Percentiles rank a stretch among this genome's conserved stretches.
These are phyloP conservation scores for Protophormia terraenovae DNA, from an alignment of 2,888 invertebrate species.

Conservation along the genomic window DNA sequence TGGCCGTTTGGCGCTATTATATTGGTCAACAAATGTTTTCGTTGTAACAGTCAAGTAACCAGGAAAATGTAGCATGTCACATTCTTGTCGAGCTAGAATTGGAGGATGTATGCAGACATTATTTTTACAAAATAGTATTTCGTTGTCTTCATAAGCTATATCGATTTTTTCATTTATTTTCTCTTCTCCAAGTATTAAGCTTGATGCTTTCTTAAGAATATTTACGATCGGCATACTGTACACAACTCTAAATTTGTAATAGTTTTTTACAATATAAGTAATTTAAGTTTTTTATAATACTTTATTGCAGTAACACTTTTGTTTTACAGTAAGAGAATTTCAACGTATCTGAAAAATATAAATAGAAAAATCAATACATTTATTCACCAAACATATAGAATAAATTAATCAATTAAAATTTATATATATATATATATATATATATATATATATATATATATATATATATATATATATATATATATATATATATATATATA, in stretches of 20 bases:
- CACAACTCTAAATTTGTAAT: not conserved
- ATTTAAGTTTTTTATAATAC: not conserved
- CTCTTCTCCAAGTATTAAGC: constrained; percentile 89
- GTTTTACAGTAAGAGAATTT: too few relatives aligned
- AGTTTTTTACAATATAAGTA: not conserved
- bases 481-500: too few relatives aligned
- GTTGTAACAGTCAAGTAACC: constrained; percentile 94
- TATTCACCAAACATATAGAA: too few relatives aligned
- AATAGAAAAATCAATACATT: too few relatives aligned
- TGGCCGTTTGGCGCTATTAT: constrained; percentile 88
- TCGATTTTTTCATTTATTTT: constrained; percentile 84
- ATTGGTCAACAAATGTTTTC: constrained; percentile 89
- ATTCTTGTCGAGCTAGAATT: constrained; percentile 89
- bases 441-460: too few relatives aligned
- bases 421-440: too few relatives aligned
- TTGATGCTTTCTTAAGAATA: constrained; percentile 89
- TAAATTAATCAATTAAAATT: too few relatives aligned
- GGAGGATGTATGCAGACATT: constrained; percentile 99
- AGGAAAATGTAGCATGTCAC: constrained; percentile 94
- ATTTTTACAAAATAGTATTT: constrained; percentile 95
- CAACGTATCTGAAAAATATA: too few relatives aligned
- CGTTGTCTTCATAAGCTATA: constrained; percentile 89
- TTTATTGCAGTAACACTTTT: too few relatives aligned
- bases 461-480: too few relatives aligned
- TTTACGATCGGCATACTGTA: constrained; percentile 88